Base-by-base conservation (phyloP, 2,888 invertebrate species). In the Dastarcus helophoroides region DNA sequence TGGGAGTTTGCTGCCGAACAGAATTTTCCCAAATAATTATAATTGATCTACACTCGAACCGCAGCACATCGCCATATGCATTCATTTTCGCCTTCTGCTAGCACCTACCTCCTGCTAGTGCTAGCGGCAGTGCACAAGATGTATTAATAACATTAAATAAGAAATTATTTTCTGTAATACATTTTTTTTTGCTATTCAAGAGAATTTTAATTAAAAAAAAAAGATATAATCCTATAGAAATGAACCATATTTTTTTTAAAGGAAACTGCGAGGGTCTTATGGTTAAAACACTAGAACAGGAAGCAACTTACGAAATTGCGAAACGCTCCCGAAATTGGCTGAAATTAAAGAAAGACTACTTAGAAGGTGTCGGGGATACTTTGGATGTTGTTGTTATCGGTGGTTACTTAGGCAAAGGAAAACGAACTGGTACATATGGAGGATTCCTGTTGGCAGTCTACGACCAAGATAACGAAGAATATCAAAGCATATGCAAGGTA, bases 191-290 rank as follows among this genome's bases (percentile, higher is more conserved):
- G n/a, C n/a, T n/a, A n/a, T n/a, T n/a, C n/a, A n/a, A n/a, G n/a
- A n/a, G n/a, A n/a, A n/a, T n/a, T n/a, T n/a, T n/a, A n/a, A n/a
- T n/a, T n/a, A n/a, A n/a, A n/a, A n/a, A n/a, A n/a, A n/a, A n/a
- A n/a, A n/a, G n/a, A n/a, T n/a, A n/a, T 5, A 22, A n/a, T n/a
- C n/a, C n/a, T n/a, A n/a, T n/a, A n/a, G n/a, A 22, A 9, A 9
- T 29, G 9, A 26, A 19, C n/a, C n/a, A 4, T 24, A 21, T 8
- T 19, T 10, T 26, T 26, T 53, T 51, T 38, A n/a, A 53, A 68
- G 91, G 85, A 31, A 91, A 93, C 54, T 98, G 98, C 63, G 98
- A 98, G 67, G 98, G 98, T 2, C 68, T 98, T 33, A 98, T 98
- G 97, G 89, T 98, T 4, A 98, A 98, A 68, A 89, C 94, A 0